These are phyloP conservation scores for Microchirus variegatus DNA, from an alignment of 2,797 vertebrate genomes.

Conservation along the genomic window DNA sequence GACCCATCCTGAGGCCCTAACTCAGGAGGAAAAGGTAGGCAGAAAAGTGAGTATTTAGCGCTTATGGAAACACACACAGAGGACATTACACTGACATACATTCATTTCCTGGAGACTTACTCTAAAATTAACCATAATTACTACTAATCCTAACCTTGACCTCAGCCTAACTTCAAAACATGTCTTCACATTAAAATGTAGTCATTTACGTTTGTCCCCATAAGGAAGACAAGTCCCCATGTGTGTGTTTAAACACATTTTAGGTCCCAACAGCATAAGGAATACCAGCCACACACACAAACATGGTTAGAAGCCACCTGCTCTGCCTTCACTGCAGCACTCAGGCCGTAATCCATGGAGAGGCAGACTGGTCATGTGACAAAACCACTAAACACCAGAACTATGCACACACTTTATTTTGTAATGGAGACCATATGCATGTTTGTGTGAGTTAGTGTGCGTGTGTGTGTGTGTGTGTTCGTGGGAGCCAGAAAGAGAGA, in stretches of 20 bases:
- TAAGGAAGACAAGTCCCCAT: no score
- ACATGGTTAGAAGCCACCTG: conserved; percentile 64
- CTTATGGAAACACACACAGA: conserved; percentile 11
- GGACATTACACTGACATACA: no score
- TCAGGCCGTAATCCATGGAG: conserved; percentile 51
- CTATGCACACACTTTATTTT: conserved; percentile 71
- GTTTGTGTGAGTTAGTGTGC: conserved; percentile 5
- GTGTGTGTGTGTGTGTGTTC: conserved; percentile 38
- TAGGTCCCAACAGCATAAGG: no score
- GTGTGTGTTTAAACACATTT: no score
- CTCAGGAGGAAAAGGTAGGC: conserved; percentile 9
- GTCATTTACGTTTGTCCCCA: no score
- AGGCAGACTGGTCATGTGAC: conserved; percentile 64
- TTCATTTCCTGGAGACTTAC: no score
- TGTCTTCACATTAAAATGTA: no score
- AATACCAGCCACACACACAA: conserved; percentile 1
- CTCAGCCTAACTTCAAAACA: no score
- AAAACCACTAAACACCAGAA: conserved; percentile 68
- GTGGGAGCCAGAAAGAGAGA: conserved; percentile 15
- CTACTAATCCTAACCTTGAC: no score
- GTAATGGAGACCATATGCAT: conserved; percentile 72
- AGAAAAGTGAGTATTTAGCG: conserved; percentile 20
- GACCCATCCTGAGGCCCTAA: not conserved
- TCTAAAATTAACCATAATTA: no score
- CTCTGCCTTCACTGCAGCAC: conserved; percentile 50